Evolutionary conservation across 1,140 invertebrate species (phyloP), one percentile per base, ranked within the genome.

Genomic region (Piezodorus guildinii): DNA sequence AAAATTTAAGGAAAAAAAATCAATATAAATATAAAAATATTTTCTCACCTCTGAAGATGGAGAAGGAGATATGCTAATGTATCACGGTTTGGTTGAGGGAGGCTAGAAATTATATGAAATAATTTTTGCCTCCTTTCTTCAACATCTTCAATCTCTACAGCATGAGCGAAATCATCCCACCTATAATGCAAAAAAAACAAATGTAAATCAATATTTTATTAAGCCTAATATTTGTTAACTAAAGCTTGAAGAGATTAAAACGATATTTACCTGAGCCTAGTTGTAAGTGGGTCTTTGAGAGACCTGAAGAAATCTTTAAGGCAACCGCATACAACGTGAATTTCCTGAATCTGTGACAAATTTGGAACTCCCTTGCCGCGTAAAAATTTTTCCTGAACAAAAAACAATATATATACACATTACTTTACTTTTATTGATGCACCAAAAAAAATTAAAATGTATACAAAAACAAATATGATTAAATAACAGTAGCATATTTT

Each of bases 261-360:
- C 9, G 3, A 15, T 23, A 25, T 16, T 1, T 56, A 56, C 52
- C 88, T 75, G 12, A 79, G 76, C 52, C 79, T 79, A 1, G 90
- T 88, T 17, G 95, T 82, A 5, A 97, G 73, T 1, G 94, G 89
- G 71, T 96, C 93, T 65, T 84, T 82, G 16, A 95, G 74, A 8
- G 79, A 79, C 44, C 88, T 79, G 19, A 96, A 75, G 75, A 96
- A 96, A 73, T 91, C 85, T 76, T 95, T 96, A 0, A 96, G 75
- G 62, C 85, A 87, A 16, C 90, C 86, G 74, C 88, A 92, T 51
- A 95, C 77, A 0, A 87, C 85, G 71, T 92, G 80, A 34, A 94
- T 82, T 68, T 94, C 91, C 19, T 65, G 65, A 14, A 81, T 72
- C 45, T 82, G 76, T 1, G 80, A 81, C 46, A 93, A 72, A 72